These are phyloP conservation scores for Gambelia wislizenii DNA, from an alignment of 2,797 vertebrate genomes.

Conservation along the genomic window DNA sequence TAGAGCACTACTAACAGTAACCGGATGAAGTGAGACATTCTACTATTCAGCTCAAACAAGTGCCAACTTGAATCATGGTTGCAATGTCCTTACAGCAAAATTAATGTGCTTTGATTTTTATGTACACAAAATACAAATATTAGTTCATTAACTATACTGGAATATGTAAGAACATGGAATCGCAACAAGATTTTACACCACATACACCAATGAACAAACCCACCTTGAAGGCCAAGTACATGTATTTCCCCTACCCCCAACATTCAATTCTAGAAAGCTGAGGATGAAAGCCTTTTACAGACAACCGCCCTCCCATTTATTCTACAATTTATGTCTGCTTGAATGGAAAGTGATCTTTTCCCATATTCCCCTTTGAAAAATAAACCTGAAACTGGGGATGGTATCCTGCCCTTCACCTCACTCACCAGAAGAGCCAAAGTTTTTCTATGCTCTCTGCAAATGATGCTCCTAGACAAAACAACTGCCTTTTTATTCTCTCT, in stretches of 20 bases:
- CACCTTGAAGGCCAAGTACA: background rate
- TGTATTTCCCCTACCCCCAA: background rate
- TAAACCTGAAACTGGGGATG: background rate
- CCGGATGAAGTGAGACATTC: background rate
- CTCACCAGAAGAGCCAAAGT: slow-evolving; percentile 18
- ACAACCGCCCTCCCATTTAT: background rate
- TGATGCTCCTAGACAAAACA: slow-evolving; percentile 40
- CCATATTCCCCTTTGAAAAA: background rate
- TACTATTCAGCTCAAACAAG: background rate
- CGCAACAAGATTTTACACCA: background rate
- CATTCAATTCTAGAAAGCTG: background rate
- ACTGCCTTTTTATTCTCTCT: slow-evolving; percentile 44
- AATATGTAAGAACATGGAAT: background rate
- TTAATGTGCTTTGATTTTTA: background rate
- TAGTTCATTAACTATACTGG: background rate
- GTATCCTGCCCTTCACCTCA: slow-evolving; percentile 15
- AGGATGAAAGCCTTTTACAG: background rate
- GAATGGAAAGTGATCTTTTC: background rate
- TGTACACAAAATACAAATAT: background rate
- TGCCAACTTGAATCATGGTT: background rate
- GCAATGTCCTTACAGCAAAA: background rate
- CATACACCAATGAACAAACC: background rate
- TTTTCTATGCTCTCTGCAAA: slow-evolving; percentile 22
- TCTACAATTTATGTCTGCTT: background rate
- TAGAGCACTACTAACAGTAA: background rate